Evolutionary conservation across 2,797 vertebrate genomes (phyloP).

Genomic region (Percopsis omiscomaycus): DNA sequence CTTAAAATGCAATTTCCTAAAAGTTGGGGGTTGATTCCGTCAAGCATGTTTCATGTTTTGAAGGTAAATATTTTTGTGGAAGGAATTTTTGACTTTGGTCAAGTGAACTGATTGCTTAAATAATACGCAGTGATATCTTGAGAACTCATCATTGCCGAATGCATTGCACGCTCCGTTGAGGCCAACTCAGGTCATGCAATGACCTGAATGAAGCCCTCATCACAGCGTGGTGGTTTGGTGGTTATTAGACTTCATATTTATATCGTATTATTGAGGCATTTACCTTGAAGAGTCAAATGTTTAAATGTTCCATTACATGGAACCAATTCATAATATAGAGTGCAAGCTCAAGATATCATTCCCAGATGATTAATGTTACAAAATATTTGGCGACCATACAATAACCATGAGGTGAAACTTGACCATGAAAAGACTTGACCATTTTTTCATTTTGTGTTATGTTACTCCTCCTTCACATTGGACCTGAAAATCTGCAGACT

Average conservation of each 20-base stretch:
- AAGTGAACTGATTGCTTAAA: conserved; percentile 12
- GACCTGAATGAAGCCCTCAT: neutral
- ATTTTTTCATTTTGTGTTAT: neutral
- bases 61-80: conserved; percentile 23
- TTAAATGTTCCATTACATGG: too few species aligned
- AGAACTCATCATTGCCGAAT: conserved; percentile 7
- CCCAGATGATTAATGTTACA: too few species aligned
- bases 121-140: conserved; percentile 11
- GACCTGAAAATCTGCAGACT: too few species aligned
- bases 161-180: conserved; percentile 7
- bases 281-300: neutral
- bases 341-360: too few species aligned
- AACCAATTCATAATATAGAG: too few species aligned
- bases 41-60: conserved; percentile 12
- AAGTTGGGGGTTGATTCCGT: conserved; percentile 13
- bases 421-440: neutral
- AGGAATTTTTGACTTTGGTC: conserved; percentile 8
- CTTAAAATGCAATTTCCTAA: conserved; percentile 39
- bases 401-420: neutral
- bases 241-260: neutral
- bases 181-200: conserved; percentile 21
- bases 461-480: neutral
- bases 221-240: neutral
- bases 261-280: neutral
- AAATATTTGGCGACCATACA: neutral